Conservation (phyloP, 2,888 invertebrate genomes). For the Dilophus febrilis region DNA sequence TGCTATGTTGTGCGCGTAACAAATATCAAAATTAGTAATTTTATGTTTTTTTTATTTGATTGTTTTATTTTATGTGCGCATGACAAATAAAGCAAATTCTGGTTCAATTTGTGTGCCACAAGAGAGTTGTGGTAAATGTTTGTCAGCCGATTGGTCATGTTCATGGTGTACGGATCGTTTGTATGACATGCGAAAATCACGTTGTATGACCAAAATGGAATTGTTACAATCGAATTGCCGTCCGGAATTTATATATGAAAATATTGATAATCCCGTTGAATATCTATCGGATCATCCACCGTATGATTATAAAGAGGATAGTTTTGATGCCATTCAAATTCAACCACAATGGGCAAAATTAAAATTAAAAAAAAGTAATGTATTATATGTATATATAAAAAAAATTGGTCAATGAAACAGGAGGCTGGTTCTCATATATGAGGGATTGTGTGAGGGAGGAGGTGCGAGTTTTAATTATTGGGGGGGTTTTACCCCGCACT, state of each 20-base stretch:
- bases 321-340: constrained; percentile 39
- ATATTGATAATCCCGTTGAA: constrained; percentile 16
- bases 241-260: constrained; percentile 18
- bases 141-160: constrained; percentile 19
- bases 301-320: constrained; percentile 20
- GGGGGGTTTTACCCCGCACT: too few relatives aligned
- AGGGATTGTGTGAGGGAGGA: too few relatives aligned
- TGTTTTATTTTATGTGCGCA: too few relatives aligned
- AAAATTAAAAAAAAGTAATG: constrained; percentile 42
- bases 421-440: too few relatives aligned
- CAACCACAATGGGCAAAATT: constrained; percentile 44
- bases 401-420: too few relatives aligned
- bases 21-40: too few relatives aligned
- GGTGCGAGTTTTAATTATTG: too few relatives aligned
- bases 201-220: constrained; percentile 20
- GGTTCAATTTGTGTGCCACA: constrained; percentile 10
- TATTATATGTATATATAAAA: too few relatives aligned
- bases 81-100: too few relatives aligned
- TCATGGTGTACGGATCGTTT: constrained; percentile 25
- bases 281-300: constrained; percentile 15
- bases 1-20: too few relatives aligned
- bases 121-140: constrained; percentile 22
- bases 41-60: too few relatives aligned
- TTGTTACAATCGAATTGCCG: constrained; percentile 18
- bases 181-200: constrained; percentile 9